These are phyloP conservation scores for Mya arenaria DNA, from an alignment of 1,140 invertebrate genomes.

Conservation along the genomic window DNA sequence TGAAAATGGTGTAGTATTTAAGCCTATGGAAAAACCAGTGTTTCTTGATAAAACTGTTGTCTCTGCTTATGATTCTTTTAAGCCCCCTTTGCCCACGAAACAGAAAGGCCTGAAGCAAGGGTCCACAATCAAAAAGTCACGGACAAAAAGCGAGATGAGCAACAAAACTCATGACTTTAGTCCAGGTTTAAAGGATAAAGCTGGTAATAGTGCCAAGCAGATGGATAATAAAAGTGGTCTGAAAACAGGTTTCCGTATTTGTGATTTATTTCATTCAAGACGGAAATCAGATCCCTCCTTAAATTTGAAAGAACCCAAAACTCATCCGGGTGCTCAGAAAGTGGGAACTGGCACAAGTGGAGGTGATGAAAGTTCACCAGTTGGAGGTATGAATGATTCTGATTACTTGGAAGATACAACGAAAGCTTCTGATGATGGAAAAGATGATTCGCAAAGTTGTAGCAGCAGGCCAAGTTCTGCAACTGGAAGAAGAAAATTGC, in stretches of 20 bases:
- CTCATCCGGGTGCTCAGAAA: neutral
- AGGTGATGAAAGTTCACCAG: too few relatives aligned
- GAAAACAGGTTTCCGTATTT: too few relatives aligned
- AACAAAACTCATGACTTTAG: conserved; percentile 9
- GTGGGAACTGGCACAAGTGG: too few relatives aligned
- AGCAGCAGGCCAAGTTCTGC: too few relatives aligned
- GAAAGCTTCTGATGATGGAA: too few relatives aligned
- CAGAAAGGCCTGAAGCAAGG: neutral
- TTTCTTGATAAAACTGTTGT: conserved; percentile 32
- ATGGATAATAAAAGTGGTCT: neutral
- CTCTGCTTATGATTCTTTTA: conserved; percentile 5
- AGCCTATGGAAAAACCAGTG: too few relatives aligned
- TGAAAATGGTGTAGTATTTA: neutral
- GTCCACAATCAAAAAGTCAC: neutral
- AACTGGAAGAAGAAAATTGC: too few relatives aligned
- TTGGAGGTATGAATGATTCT: too few relatives aligned
- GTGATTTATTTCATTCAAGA: neutral
- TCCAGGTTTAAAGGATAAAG: conserved; percentile 2
- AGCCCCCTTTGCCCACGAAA: neutral
- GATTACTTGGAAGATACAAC: too few relatives aligned
- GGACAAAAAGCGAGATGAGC: neutral
- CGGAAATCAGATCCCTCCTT: neutral
- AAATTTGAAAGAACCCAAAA: neutral
- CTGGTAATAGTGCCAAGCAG: neutral
- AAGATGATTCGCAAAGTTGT: too few relatives aligned